Base-by-base conservation (phyloP, 1,140 invertebrate species). In the Caerostris extrusa region DNA sequence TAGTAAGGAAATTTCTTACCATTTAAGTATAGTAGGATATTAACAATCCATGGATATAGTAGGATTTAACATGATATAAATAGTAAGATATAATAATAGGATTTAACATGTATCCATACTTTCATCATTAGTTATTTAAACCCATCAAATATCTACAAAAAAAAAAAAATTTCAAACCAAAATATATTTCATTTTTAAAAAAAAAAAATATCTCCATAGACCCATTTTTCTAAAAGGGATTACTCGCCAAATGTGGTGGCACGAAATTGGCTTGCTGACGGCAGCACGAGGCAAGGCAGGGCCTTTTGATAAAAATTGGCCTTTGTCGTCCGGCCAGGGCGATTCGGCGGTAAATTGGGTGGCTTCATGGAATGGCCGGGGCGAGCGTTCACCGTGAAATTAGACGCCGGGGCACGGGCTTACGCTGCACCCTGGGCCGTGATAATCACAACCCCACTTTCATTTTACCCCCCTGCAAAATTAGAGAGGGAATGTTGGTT, bases 301-400 rank as follows among this genome's bases (percentile, higher is more conserved):
- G 64, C 69, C 57, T 86, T 91, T 93, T 93, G 92, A 93, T 93
- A 93, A 93, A 93, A 93, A 93, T 93, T 88, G 92, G 92, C 92
- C 92, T 93, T 93, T 93, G 92, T 93, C 92, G 92, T 93, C 92
- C 92, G 86, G 92, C 92, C 92, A 89, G 92, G 85, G 92, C 92
- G 92, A 93, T 93, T 93, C 92, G 86, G 92, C 92, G 92, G 92
- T 93, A 93, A 93, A 93, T 93, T 93, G 92, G 92, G 92, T 93
- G 92, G 92, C 92, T 93, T 88, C 92, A 56, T 89, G 92, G 92
- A 93, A 93, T 93, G 92, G 92, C 86, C 92, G 67, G 69, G 85
- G 69, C 64, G 92, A 14, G 67, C 92, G 92, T n/a, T 93, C 92
- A 93, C 92, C 92, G 92, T 93, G 92, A 93, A 93, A 93, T 93